These are phyloP conservation scores for Catocala sponsa DNA, from an alignment of 2,888 invertebrate species.

Conservation along the genomic window DNA sequence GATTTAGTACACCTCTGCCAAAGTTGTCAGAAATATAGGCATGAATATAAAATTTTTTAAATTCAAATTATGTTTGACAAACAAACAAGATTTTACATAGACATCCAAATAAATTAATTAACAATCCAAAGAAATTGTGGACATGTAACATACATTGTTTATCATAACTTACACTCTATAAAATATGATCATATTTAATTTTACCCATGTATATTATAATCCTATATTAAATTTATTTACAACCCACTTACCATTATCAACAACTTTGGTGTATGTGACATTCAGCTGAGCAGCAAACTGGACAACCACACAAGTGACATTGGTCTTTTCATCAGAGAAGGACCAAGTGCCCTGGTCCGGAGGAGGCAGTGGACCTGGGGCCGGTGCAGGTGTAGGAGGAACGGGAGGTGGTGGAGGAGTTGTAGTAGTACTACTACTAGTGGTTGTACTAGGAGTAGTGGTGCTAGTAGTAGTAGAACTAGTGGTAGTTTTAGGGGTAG, in stretches of 20 bases:
- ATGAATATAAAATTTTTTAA: too few relatives aligned
- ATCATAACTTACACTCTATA: too few relatives aligned
- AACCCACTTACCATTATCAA: conserved; percentile 65
- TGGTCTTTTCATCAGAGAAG: conserved; percentile 61
- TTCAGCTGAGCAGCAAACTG: conserved; percentile 91
- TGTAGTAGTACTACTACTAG: neutral
- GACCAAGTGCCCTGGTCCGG: conserved; percentile 73
- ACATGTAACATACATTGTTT: too few relatives aligned
- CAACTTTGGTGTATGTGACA: conserved; percentile 80
- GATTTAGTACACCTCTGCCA: too few relatives aligned
- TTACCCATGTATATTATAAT: too few relatives aligned
- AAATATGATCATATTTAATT: too few relatives aligned
- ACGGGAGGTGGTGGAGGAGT: conserved; percentile 66
- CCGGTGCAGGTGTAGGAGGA: conserved; percentile 56
- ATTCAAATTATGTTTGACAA: too few relatives aligned
- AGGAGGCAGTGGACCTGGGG: conserved; percentile 62
- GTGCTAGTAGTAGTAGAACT: neutral
- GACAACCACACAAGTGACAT: conserved; percentile 89
- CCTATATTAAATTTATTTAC: neutral
- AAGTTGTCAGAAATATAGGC: too few relatives aligned
- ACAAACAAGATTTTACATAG: too few relatives aligned
- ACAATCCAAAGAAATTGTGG: too few relatives aligned
- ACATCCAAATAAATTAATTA: too few relatives aligned
- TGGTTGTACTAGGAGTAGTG: conserved; percentile 1
- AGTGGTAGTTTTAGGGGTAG: neutral